Evolutionary conservation across 2,888 invertebrate species (phyloP), one percentile per base, ranked within the genome.

Genomic region (Onthophagus sagittarius): DNA sequence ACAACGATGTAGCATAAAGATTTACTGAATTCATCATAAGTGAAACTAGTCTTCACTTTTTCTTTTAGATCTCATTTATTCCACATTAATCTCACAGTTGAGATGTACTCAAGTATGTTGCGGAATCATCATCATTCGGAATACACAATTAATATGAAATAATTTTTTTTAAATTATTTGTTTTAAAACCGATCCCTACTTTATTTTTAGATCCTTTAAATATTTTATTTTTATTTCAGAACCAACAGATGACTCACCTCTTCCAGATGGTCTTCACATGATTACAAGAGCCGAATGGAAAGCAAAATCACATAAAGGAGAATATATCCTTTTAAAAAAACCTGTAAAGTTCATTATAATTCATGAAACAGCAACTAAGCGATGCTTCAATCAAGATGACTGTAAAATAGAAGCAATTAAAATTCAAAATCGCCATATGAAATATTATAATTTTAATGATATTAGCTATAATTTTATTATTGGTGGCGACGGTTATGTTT

Each of bases 391-490:
- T 6, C 87, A 88, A 87, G 89, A 89, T 0, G 84, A 87, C 73
- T 92, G 92, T 76, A 87, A 89, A 0, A 86, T 88, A 6, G 86
- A 87, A 0, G 90, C 91, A 0, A 88, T 7, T 0, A n/a, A 67
- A 15, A 89, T 92, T 70, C 93, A 93, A 83, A 88, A 86, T 32
- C 92, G 87, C 78, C 93, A 94, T 82, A 90, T 94, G 32, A 92
- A 92, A 78, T 88, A 88, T 14, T 84, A 83, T 72, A 83, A 86
- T 0, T 91, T 90, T 88, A 87, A 85, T 75, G 94, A 94, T 80
- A 93, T 94, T 15, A 90, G 87, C 0, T 94, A 93, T 82, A 95
- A 93, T 81, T 95, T 94, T 78, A 84, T 95, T 0, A 89, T 95
- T 0, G 94, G 93, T 0, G 93, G 93, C 6, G 94, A 94, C 80